phyloP scores from a whole-genome alignment of 1,140 invertebrate genomes.

The Chironomus striatipennis region DNA sequence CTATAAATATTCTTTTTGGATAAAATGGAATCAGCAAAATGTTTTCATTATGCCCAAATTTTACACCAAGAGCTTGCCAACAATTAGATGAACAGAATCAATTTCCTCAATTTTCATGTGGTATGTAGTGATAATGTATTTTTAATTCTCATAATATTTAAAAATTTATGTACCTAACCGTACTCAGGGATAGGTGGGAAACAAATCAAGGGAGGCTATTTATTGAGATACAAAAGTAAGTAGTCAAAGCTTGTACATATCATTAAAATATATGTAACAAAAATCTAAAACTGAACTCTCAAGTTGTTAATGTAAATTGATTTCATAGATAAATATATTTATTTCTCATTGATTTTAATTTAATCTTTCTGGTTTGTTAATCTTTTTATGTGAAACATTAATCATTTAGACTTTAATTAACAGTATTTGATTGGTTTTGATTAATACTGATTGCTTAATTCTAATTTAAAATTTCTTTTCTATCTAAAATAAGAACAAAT shows the following conservation, averaged over 20 bases:
- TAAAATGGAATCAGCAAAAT: neutral
- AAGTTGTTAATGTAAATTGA: neutral
- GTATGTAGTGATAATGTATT: neutral
- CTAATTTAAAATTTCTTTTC: slow-evolving; percentile 6
- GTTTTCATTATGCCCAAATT: slow-evolving; percentile 11
- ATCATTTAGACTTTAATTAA: too few species aligned
- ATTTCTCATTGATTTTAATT: too few species aligned
- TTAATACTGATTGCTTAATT: neutral
- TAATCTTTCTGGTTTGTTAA: too few species aligned
- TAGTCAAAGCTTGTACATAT: slow-evolving; percentile 30
- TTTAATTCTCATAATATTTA: neutral
- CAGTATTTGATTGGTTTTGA: neutral
- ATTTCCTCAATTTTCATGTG: neutral
- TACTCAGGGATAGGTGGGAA: slow-evolving; percentile 49
- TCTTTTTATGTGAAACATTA: too few species aligned
- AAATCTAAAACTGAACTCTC: too few species aligned
- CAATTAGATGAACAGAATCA: neutral
- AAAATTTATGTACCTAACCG: neutral
- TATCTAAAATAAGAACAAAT: slow-evolving; percentile 52
- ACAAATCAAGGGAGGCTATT: slow-evolving; percentile 56
- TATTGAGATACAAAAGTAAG: slow-evolving; percentile 57
- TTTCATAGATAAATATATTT: too few species aligned
- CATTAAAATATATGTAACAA: too few species aligned
- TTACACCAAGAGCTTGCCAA: neutral
- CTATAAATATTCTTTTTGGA: too few species aligned